These are phyloP conservation scores for Eupsittula cactorum DNA, from an alignment of 2,113 vertebrate genomes.

Conservation along the genomic window DNA sequence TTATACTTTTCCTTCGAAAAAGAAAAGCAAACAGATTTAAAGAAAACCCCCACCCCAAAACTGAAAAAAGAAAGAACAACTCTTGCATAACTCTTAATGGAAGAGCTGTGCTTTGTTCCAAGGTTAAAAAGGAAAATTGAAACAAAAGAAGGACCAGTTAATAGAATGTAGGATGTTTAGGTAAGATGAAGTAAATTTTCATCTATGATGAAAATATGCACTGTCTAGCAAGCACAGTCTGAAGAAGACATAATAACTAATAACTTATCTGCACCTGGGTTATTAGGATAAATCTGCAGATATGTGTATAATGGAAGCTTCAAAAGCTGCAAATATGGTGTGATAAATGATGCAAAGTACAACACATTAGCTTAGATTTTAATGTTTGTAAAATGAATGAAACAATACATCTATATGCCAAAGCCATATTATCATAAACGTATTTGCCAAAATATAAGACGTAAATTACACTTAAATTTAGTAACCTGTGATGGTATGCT, in stretches of 20 bases:
- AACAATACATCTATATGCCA: constrained; percentile 65
- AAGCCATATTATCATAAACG: constrained; percentile 68
- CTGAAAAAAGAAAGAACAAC: neutral
- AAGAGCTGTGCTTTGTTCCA: constrained; percentile 12
- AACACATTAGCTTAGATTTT: constrained; percentile 68
- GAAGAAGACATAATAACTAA: constrained; percentile 48
- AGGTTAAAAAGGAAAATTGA: neutral
- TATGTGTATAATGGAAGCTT: constrained; percentile 61
- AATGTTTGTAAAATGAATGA: constrained; percentile 71
- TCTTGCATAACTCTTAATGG: neutral
- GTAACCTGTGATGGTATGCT: constrained; percentile 71
- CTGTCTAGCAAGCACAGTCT: constrained; percentile 2
- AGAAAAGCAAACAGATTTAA: neutral
- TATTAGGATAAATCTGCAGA: constrained; percentile 67
- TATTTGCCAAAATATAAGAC: constrained; percentile 72
- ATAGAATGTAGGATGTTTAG: neutral
- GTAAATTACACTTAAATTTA: constrained; percentile 76
- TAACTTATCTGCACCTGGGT: constrained; percentile 53
- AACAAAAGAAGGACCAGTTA: constrained; percentile 2
- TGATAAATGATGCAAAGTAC: constrained; percentile 68
- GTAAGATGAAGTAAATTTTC: constrained; percentile 33
- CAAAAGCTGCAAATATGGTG: constrained; percentile 32
- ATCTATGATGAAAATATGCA: constrained; percentile 5
- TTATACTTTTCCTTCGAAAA: neutral
- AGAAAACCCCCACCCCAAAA: neutral